phyloP scores from a whole-genome alignment of 2,797 vertebrate species.

The Acipenser oxyrinchus region DNA sequence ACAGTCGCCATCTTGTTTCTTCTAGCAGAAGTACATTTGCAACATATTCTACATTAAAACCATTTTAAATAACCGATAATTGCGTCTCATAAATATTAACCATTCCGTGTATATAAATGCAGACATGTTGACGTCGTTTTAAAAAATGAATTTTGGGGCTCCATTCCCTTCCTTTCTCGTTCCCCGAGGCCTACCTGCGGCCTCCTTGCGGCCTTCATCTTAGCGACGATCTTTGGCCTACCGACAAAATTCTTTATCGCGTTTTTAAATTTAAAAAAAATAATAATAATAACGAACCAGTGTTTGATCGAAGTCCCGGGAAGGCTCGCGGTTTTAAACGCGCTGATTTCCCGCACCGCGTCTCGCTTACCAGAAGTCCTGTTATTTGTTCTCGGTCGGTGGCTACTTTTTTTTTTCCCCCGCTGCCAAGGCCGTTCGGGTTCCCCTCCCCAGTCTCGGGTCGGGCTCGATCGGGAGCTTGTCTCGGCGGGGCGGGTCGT shows the following conservation, averaged over 20 bases:
- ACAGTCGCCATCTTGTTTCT: constrained; percentile 58
- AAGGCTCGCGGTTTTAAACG: constrained; percentile 18
- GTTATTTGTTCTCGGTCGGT: constrained; percentile 52
- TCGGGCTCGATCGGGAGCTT: constrained; percentile 68
- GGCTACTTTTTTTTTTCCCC: constrained; percentile 40
- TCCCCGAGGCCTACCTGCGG: constrained; percentile 58
- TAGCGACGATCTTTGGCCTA: constrained; percentile 28
- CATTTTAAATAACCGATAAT: too few species aligned
- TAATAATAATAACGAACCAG: constrained; percentile 28
- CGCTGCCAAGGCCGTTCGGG: constrained; percentile 58
- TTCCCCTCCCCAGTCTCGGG: constrained; percentile 64
- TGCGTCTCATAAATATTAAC: too few species aligned
- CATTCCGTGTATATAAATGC: too few species aligned
- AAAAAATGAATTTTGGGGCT: too few species aligned
- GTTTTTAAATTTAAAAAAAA: constrained; percentile 17
- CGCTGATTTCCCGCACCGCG: constrained; percentile 31
- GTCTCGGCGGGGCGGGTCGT: constrained; percentile 48
- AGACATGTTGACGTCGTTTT: too few species aligned
- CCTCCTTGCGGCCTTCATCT: constrained; percentile 60
- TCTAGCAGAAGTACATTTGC: background rate
- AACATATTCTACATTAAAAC: too few species aligned
- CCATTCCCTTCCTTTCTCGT: background rate
- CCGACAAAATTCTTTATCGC: constrained; percentile 2
- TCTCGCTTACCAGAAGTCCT: constrained; percentile 51
- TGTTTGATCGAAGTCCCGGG: constrained; percentile 19